Conservation (phyloP, 2,888 invertebrate species). For the Diadegma fenestrale region DNA sequence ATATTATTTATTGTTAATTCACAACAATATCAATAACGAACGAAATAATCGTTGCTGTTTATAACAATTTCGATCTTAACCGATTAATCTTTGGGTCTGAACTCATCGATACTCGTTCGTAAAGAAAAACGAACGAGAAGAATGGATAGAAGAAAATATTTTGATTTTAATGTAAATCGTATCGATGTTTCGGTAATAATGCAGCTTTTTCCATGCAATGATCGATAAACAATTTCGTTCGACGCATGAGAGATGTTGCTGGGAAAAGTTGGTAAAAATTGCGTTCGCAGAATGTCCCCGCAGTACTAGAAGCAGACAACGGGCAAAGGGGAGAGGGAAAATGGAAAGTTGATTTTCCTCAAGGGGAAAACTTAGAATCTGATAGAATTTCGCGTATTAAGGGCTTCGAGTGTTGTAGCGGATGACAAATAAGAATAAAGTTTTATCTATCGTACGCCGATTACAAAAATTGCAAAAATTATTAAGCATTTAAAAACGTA, state of each 20-base stretch:
- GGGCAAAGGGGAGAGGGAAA: constrained; percentile 13
- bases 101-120: not conserved
- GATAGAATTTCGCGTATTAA: not conserved
- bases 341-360: constrained; percentile 38
- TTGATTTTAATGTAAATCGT: not conserved
- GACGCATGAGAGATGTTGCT: constrained; percentile 4
- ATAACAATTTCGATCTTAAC: not conserved
- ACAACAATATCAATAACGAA: too few species aligned
- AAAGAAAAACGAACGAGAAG: too few species aligned
- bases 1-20: too few species aligned
- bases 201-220: not conserved
- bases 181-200: not conserved
- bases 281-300: not conserved
- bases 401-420: not conserved
- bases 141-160: too few species aligned
- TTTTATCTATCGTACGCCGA: not conserved
- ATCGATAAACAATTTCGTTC: constrained; percentile 37
- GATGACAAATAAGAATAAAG: not conserved
- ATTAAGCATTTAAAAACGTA: not conserved
- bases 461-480: not conserved
- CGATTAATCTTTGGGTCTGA: not conserved
- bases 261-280: constrained; percentile 3
- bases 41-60: not conserved
- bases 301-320: too few species aligned
- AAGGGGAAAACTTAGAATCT: constrained; percentile 17